Base-by-base conservation (phyloP, 2,888 invertebrate genomes). In the Campoletis raptor region DNA sequence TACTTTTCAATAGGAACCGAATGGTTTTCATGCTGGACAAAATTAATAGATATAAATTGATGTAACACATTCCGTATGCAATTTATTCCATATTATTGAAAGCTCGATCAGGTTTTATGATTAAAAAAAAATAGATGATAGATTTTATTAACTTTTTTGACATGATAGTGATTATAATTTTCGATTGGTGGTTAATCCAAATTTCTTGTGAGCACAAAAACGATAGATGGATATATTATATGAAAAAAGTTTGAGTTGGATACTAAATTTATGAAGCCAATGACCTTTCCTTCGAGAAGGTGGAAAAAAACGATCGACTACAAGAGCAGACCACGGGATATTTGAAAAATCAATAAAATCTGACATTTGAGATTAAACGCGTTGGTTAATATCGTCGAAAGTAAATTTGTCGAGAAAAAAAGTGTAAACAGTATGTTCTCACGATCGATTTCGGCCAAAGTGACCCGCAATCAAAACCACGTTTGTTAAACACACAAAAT, bases 301-400 rank as follows among this genome's bases (percentile, higher is more conserved):
- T n/a, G 3, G 2, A 37, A 7, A 66, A 66, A 66, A 66, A n/a
- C 18, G 7, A n/a, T 37, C 37, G 30, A 66, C 37, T 2, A 9
- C n/a, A 37, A 66, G 66, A 57, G 24, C 12, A 10, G 24, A 52
- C 10, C 24, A 10, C 8, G 12, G 12, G 10, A 12, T 12, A 12
- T 12, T 61, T 15, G 30, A 30, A 61, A 61, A 61, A 61, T 61
- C 61, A 30, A 61, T 61, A 6, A 61, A 61, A 61, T 61, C 61
- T 12, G 24, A 61, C 24, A 12, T 9, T 61, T 61, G 21, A 61
- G 57, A 61, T 61, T 61, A 12, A 24, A 61, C 30, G 24, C 3
- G 24, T 30, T 30, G 12, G 57, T 24, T 30, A 61, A 30, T 61
- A 61, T 12, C 24, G 24, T 5, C 7, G 4, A 30, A 61, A 61